Percentiles rank a stretch among this genome's conserved stretches.
phyloP scores from a whole-genome alignment of 2,888 invertebrate genomes.

The Chironomus riparius region DNA sequence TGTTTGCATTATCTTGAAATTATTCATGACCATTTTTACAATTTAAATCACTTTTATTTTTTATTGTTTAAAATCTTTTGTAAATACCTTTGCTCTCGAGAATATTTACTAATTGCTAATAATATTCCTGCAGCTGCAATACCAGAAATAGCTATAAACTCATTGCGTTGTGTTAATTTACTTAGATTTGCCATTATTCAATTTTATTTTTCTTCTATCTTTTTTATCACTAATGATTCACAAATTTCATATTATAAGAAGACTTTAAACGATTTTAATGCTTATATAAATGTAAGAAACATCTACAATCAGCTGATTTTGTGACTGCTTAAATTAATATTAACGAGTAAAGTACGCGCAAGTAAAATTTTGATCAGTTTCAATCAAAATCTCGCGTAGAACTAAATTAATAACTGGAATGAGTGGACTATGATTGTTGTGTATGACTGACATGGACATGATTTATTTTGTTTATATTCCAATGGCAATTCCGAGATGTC shows the following conservation, averaged over 20 bases:
- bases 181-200: conserved; percentile 17
- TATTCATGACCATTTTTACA: too few relatives aligned
- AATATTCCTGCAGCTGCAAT: conserved; percentile 13
- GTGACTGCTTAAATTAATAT: neutral
- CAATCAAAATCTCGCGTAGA: neutral
- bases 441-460: neutral
- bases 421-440: neutral
- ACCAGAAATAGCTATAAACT: neutral
- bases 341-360: neutral
- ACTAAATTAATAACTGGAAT: neutral
- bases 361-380: neutral
- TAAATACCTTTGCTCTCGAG: conserved; percentile 5
- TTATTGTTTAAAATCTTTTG: neutral
- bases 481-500: neutral
- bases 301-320: neutral
- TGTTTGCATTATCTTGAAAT: neutral
- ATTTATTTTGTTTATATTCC: neutral
- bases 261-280: neutral
- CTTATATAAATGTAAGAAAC: neutral
- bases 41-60: too few relatives aligned
- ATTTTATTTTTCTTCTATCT: neutral
- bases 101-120: conserved; percentile 13
- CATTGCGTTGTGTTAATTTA: conserved; percentile 23
- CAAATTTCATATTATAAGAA: neutral
- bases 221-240: neutral